Evolutionary conservation across 2,888 invertebrate genomes (phyloP).

Genomic region (Epinotia brunnichana): DNA sequence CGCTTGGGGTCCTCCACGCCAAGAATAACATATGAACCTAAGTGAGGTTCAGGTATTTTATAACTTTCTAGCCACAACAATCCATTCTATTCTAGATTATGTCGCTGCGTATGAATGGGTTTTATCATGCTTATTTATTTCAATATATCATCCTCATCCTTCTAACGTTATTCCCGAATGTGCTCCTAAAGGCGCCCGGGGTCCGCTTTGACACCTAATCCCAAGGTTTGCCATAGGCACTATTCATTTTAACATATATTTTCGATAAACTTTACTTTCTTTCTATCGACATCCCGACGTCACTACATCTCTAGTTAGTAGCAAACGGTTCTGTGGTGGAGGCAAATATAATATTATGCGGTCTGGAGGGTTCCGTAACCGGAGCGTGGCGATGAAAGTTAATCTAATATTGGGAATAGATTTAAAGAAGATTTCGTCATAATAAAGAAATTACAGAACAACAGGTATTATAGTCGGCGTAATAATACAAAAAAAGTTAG

Average conservation of each 20-base stretch:
- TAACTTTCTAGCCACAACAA: too few species aligned
- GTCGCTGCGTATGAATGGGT: not conserved
- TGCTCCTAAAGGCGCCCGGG: too few species aligned
- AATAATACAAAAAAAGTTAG: not conserved
- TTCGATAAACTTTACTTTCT: not conserved
- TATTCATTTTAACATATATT: not conserved
- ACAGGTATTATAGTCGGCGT: not conserved
- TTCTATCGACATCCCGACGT: constrained; percentile 28
- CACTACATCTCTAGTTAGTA: constrained; percentile 65
- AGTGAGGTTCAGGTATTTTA: too few species aligned
- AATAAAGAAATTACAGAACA: constrained; percentile 3
- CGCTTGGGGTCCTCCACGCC: too few species aligned
- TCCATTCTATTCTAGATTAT: not conserved
- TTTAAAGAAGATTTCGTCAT: constrained; percentile 39
- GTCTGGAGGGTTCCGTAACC: constrained; percentile 71
- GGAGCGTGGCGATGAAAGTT: constrained; percentile 66
- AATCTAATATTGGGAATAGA: constrained; percentile 79
- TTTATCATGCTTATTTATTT: not conserved
- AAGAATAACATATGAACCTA: too few species aligned
- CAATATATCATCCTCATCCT: too few species aligned
- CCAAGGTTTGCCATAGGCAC: too few species aligned
- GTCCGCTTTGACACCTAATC: too few species aligned
- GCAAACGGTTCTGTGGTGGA: constrained; percentile 79
- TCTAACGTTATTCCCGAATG: too few species aligned
- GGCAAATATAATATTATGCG: constrained; percentile 80